Evolutionary conservation across 2,113 vertebrate species (phyloP), one percentile per base, ranked within the genome.

Genomic region (Archilochus colubris): DNA sequence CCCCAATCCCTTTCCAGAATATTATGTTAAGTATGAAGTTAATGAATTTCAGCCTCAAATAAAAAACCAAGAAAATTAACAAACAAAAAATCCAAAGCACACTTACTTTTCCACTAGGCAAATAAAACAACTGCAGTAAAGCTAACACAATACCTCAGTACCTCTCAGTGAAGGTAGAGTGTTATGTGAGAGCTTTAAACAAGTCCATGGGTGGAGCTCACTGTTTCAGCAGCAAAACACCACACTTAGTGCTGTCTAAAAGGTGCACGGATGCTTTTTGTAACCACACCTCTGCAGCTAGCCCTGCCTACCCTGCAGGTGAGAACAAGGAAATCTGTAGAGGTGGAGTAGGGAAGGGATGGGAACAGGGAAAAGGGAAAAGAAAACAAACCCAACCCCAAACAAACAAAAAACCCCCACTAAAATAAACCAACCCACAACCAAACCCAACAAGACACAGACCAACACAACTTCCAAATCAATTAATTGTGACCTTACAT

Each of bases 251-350:
- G 89, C 73, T 0, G 13, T 46, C 70, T 86, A 43, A 84, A 88
- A 64, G 4, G 4, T 5, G 54, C 89, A 74, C 51, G 40, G 4
- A 62, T 21, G 50, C 75, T 94, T 84, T 90, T 90, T 80, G 30
- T 86, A 22, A 14, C 33, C 64, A 88, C 86, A 64, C 94, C 96
- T 93, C 92, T 67, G 70, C 84, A 94, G 83, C 57, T 8, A 27
- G 90, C 88, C 95, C 96, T 94, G 93, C 96, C 96, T 69, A 46
- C 4, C 92, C 96, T 88, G 50, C 86, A 84, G 94, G 96, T 86
- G 74, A 93, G 30, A 95, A 36, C 73, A 40, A 55, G 33, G 10
- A 82, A 74, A 89, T 30, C 68, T 91, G 86, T 75, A 61, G 55
- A 89, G 57, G 44, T 48, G 36, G 70, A 80, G 85, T 93, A 58